A percentile compares a stretch with the other conserved stretches of the same genome.
These are phyloP conservation scores for Hypotaenidia okinawae DNA, from an alignment of 2,797 vertebrate species.

Conservation along the genomic window DNA sequence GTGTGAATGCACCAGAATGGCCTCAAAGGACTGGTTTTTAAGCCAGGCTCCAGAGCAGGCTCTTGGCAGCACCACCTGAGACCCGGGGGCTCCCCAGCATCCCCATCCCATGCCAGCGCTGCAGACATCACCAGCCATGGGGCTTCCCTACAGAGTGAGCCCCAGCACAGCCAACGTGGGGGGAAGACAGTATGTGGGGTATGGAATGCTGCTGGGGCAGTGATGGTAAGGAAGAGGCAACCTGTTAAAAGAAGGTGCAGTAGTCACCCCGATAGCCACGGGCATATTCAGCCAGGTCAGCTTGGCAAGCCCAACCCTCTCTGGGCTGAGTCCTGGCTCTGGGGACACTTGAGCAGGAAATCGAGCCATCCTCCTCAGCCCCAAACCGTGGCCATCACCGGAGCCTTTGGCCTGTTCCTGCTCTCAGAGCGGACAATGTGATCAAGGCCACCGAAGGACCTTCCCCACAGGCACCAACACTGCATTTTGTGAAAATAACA, in stretches of 20 bases:
- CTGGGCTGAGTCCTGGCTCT: not conserved
- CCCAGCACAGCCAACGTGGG: fast-evolving
- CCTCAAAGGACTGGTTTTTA: not conserved
- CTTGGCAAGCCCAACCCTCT: not conserved
- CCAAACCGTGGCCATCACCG: fast-evolving
- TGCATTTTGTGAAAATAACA: not conserved
- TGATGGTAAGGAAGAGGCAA: not conserved
- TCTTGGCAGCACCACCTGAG: not conserved
- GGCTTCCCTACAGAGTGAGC: not conserved
- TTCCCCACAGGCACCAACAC: fast-evolving
- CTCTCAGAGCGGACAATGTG: not conserved
- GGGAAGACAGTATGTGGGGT: not conserved
- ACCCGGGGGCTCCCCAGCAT: fast-evolving
- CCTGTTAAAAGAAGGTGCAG: not conserved
- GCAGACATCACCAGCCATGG: fast-evolving
- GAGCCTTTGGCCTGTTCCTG: not conserved
- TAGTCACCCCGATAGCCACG: fast-evolving
- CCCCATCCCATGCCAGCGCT: not conserved
- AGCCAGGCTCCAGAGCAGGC: not conserved
- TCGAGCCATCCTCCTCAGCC: too few relatives aligned
- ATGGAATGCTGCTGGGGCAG: not conserved
- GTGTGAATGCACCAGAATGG: not conserved
- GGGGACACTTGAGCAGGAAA: not conserved
- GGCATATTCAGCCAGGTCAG: fast-evolving
- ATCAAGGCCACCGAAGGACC: not conserved